Evolutionary conservation across 2,113 vertebrate species (phyloP).

Genomic region (Suricata suricatta): DNA sequence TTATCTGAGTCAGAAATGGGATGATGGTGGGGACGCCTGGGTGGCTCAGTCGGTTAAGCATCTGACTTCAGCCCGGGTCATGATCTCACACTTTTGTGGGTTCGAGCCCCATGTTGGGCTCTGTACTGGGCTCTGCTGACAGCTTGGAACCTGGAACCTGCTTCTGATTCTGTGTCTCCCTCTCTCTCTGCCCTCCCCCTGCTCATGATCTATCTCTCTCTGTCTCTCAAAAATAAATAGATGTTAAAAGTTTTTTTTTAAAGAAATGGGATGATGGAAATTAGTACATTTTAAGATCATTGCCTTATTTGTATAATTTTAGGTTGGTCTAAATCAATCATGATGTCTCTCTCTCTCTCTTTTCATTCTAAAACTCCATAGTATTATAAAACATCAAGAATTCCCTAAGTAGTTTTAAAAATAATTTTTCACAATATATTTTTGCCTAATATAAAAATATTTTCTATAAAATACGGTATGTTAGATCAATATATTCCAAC

Average conservation of each 20-base stretch:
- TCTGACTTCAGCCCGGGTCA: too few relatives aligned
- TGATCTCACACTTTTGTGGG: too few relatives aligned
- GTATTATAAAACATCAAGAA: not conserved
- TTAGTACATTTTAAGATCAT: not conserved
- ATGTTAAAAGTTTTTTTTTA: too few relatives aligned
- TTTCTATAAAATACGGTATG: not conserved
- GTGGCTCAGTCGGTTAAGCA: too few relatives aligned
- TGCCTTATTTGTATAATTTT: not conserved
- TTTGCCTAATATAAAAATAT: not conserved
- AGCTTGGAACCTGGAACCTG: too few relatives aligned
- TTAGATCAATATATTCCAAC: not conserved
- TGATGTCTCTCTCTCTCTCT: not conserved
- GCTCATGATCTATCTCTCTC: too few relatives aligned
- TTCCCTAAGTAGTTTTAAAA: not conserved
- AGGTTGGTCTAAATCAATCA: not conserved
- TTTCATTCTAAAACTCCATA: slow-evolving; percentile 1
- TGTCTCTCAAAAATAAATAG: too few relatives aligned
- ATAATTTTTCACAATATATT: not conserved
- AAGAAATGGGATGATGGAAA: not conserved
- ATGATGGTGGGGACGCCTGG: too few relatives aligned
- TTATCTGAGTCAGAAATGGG: not conserved
- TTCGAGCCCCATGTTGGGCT: too few relatives aligned
- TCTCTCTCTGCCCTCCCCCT: too few relatives aligned
- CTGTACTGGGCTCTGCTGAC: too few relatives aligned
- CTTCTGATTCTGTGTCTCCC: too few relatives aligned